A percentile compares a stretch with the other conserved stretches of the same genome.
Evolutionary conservation across 2,113 vertebrate genomes (phyloP).

Genomic region (Lepidothrix coronata): DNA sequence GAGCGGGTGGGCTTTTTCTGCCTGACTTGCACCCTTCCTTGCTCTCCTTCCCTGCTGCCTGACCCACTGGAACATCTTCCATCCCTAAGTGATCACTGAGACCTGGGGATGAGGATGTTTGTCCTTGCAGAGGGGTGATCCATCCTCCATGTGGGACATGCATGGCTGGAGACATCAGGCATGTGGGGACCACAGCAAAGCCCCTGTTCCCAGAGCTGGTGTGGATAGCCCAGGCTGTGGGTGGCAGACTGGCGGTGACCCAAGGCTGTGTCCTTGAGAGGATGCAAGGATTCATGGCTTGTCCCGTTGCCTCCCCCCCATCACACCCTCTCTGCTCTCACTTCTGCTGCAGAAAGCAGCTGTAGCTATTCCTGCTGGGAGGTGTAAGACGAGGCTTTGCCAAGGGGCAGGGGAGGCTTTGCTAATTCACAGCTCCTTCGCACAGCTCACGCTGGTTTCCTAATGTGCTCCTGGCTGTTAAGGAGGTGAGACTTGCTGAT

Average conservation of each 20-base stretch:
- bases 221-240: background rate
- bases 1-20: background rate
- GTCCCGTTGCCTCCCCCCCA: fast-evolving
- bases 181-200: background rate
- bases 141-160: fast-evolving
- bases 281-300: background rate
- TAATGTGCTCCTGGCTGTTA: background rate
- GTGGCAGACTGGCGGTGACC: background rate
- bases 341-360: background rate
- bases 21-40: background rate
- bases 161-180: fast-evolving
- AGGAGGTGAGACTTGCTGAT: conserved; percentile 36
- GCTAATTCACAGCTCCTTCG: conserved; percentile 1
- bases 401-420: background rate
- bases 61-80: background rate
- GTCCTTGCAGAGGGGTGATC: background rate
- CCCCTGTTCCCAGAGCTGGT: background rate
- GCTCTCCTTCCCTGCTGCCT: background rate
- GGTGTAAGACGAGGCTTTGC: conserved; percentile 2
- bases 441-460: background rate
- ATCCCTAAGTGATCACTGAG: background rate
- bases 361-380: background rate
- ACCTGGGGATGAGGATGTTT: background rate
- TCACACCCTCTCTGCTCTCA: background rate
- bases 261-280: background rate